phyloP scores from a whole-genome alignment of 2,888 invertebrate species.

The Nomada flava region DNA sequence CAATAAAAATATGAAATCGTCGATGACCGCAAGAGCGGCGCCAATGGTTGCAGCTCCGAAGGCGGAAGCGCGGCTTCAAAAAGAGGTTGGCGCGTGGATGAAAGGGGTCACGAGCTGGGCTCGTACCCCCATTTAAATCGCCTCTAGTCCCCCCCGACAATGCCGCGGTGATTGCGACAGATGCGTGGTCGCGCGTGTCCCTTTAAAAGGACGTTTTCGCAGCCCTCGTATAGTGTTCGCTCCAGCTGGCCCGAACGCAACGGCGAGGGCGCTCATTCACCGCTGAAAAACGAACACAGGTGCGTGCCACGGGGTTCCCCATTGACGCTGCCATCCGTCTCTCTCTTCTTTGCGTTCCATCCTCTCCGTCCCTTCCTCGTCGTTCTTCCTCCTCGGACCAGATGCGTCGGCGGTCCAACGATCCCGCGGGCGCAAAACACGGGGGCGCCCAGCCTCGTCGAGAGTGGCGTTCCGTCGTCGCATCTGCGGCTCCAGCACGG shows the following conservation, averaged over 20 bases:
- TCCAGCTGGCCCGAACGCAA: constrained; percentile 32
- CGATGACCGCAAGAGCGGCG: background rate
- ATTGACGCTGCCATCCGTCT: constrained; percentile 57
- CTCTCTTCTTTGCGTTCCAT: constrained; percentile 23
- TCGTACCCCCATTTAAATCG: constrained; percentile 67
- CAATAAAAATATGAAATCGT: background rate
- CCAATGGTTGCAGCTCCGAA: constrained; percentile 31
- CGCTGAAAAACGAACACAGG: constrained; percentile 73
- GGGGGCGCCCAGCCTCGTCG: constrained; percentile 34
- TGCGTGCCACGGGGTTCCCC: constrained; percentile 66
- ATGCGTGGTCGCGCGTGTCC: constrained; percentile 75
- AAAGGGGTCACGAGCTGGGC: constrained; percentile 4
- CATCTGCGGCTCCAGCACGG: constrained; percentile 52
- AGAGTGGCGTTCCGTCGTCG: constrained; percentile 20
- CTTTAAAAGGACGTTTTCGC: constrained; percentile 74
- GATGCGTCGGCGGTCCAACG: constrained; percentile 64
- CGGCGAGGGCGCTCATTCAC: constrained; percentile 63
- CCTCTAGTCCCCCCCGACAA: constrained; percentile 72
- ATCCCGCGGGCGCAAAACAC: constrained; percentile 66
- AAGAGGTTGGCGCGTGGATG: constrained; percentile 13
- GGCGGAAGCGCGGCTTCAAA: constrained; percentile 37
- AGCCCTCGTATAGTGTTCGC: constrained; percentile 59
- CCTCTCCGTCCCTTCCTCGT: constrained; percentile 30
- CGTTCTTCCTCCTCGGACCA: constrained; percentile 40
- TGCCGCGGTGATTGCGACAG: constrained; percentile 80